Base-by-base conservation (phyloP, 2,113 vertebrate species). In the Channa maculata region DNA sequence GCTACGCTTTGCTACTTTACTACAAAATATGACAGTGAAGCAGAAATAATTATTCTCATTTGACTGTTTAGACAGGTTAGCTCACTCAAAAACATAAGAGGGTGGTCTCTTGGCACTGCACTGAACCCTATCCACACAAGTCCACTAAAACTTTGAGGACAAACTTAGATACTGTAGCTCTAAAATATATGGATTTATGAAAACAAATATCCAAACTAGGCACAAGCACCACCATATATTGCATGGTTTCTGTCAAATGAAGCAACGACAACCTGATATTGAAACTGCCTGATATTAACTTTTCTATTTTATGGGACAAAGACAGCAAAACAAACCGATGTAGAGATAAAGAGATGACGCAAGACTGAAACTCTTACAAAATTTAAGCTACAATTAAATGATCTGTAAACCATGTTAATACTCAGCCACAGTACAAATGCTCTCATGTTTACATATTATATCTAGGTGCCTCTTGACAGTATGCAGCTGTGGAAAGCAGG, bases 351-450 rank as follows among this genome's bases (percentile, higher is more conserved):
- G 4, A 71, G 5, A 53, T 63, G 8, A 83, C 39, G 12, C 44
- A 80, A 79, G 53, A 55, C 39, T 15, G 11, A 33, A 65, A 36
- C 43, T 62, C 24, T 75, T 14, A 73, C 33, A 77, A 52, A 38
- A 24, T 41, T 63, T 75, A 5, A 73, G 37, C 39, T 13, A 38
- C 9, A 33, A 10, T 82, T 3, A 60, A 83, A 59, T 24, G 39
- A 76, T 14, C 14, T 69, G n/a, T 36, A 14, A 51, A n/a, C 38
- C 41, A 36, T 68, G 12, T 6, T 5, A 79, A 66, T 43, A 62
- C 43, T 64, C 39, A 49, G 3, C 24, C 24, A 24, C 24, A 51
- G n/a, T 39, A 15, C 38, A 55, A 37, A 14, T 24, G 36, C 51
- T n/a, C 46, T 15, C 0, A 8, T 4, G 43, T 71, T 60, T 59